A percentile compares a stretch with the other conserved stretches of the same genome.
Conservation (phyloP, 2,113 vertebrate genomes). For the Protobothrops mucrosquamatus region DNA sequence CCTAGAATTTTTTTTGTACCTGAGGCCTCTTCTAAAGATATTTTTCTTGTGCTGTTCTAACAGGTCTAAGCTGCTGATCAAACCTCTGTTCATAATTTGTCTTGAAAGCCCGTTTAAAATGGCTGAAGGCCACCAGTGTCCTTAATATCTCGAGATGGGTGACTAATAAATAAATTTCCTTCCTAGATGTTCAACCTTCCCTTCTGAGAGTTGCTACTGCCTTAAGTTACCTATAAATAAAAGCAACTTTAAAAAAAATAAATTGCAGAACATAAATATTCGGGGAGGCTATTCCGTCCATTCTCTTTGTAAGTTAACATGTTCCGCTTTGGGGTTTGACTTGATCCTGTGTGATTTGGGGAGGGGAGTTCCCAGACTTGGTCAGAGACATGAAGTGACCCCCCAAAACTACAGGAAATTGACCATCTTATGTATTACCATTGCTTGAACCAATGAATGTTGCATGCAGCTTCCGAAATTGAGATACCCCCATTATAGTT, state of each 20-base stretch:
- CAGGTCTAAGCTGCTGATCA: neutral
- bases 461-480: neutral
- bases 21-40: neutral
- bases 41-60: neutral
- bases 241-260: neutral
- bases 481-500: neutral
- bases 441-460: neutral
- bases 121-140: neutral
- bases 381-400: neutral
- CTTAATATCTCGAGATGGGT: too few relatives aligned
- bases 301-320: neutral
- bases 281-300: neutral
- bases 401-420: neutral
- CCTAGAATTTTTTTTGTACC: neutral
- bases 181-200: neutral
- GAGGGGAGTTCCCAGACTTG: neutral
- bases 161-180: neutral
- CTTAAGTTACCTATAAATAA: neutral
- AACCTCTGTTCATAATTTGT: neutral
- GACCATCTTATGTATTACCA: neutral
- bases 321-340: neutral
- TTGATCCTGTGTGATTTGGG: neutral
- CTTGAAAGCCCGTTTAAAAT: too few relatives aligned
- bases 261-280: neutral
- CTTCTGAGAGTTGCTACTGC: neutral